Evolutionary conservation across 2,113 vertebrate species (phyloP), one percentile per base, ranked within the genome.

Genomic region (Haemorhous mexicanus): DNA sequence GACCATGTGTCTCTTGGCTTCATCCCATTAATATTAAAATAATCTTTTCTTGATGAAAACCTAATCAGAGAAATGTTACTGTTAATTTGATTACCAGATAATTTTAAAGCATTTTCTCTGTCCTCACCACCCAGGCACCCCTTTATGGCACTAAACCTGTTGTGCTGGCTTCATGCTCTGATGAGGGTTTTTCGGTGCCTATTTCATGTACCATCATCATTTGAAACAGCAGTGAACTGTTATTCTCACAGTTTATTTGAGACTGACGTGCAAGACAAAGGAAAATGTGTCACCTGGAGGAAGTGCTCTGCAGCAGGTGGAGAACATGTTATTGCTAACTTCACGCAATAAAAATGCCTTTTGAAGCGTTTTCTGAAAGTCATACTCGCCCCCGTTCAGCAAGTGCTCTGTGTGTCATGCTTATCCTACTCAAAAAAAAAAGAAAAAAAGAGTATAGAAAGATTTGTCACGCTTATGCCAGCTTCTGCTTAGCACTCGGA

Each of bases 161-260:
- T 69, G 32, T 11, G 11, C 55, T 82, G 79, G 46, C 84, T 93
- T 89, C 33, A 13, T 39, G 46, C n/a, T 93, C 72, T 80, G 63
- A 55, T 21, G 11, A 35, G n/a, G n/a, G 41, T 55, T 81, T 80
- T 64, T 75, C 39, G 37, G 52, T 56, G n/a, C 61, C 33, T 72
- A 7, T 73, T 91, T 84, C 16, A 12, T 49, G 41, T 78, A 72
- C 55, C n/a, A 44, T 41, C 10, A 4, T 86, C 23, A 55, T 83
- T 23, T 80, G 30, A 92, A 93, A 70, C 21, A 35, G 59, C 43
- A 59, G 43, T 27, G 50, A 76, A 28, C 49, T 55, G n/a, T 89
- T 91, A 27, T 66, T 77, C 59, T 80, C 35, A 24, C 50, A 47
- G 53, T 95, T 96, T 91, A 83, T 93, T 94, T 77, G 33, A 87